Percentiles rank a stretch among this genome's conserved stretches.
Conservation (phyloP, 1,140 invertebrate species). For the Geopemphigus sp. region DNA sequence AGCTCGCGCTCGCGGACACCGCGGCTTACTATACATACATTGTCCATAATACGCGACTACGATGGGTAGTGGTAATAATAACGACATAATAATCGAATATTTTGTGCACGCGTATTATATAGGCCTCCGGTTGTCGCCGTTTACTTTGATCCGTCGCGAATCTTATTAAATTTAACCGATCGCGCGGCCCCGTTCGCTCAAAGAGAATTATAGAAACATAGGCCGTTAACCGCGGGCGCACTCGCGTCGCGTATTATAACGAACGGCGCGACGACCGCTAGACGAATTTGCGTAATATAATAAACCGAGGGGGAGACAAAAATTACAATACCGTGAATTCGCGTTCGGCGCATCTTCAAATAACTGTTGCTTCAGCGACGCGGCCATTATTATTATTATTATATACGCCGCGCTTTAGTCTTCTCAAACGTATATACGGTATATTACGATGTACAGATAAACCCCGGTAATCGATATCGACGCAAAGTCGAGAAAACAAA, state of each 20-base stretch:
- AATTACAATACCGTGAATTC: slow-evolving; percentile 6
- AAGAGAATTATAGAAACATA: background rate
- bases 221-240: background rate
- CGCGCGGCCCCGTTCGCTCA: background rate
- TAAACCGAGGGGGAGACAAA: no score
- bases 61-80: background rate
- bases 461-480: no score
- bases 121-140: background rate
- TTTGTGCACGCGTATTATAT: no score
- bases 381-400: no score
- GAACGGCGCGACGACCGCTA: background rate
- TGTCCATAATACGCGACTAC: no score
- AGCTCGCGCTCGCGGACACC: background rate
- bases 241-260: background rate
- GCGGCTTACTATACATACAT: background rate
- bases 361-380: background rate
- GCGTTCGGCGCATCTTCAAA: background rate
- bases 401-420: no score
- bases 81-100: background rate
- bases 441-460: no score
- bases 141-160: slow-evolving; percentile 6
- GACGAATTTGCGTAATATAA: background rate
- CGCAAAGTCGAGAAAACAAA: no score
- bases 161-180: slow-evolving; percentile 30
- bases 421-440: no score